Evolutionary conservation across 2,888 invertebrate genomes (phyloP).

Genomic region (Byasa hedistus): DNA sequence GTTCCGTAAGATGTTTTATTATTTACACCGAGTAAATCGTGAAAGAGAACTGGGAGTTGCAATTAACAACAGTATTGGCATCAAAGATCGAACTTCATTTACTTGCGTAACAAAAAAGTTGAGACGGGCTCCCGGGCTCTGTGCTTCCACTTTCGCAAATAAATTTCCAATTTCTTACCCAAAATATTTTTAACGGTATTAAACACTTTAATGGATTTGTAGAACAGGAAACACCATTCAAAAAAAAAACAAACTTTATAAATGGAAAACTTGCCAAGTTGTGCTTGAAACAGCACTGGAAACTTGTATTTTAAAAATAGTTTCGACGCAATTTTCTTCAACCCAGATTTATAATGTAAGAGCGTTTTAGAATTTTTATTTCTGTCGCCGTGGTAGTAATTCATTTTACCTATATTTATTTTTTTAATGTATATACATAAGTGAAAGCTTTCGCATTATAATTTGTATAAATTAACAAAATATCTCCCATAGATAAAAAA

Average conservation of each 20-base stretch:
- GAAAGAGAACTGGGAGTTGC: background rate
- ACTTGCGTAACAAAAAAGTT: slow-evolving; percentile 1
- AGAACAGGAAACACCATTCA: slow-evolving; percentile 13
- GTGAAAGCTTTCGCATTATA: background rate
- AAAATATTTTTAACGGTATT: slow-evolving; percentile 1
- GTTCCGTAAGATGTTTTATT: background rate
- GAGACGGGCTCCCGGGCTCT: background rate
- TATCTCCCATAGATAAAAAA: background rate
- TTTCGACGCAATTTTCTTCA: slow-evolving; percentile 29
- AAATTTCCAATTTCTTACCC: background rate
- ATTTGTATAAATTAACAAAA: background rate
- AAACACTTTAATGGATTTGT: slow-evolving; percentile 4
- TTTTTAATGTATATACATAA: background rate
- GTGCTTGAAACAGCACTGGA: slow-evolving; percentile 25
- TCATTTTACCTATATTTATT: background rate
- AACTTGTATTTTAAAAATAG: slow-evolving; percentile 30
- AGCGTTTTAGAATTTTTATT: slow-evolving; percentile 25
- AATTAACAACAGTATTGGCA: slow-evolving; percentile 1
- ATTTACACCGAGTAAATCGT: background rate
- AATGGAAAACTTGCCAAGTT: slow-evolving; percentile 25
- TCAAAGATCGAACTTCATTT: background rate
- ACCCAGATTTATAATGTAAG: slow-evolving; percentile 29
- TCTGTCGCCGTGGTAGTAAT: slow-evolving; percentile 13
- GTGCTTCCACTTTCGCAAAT: background rate
- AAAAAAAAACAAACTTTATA: slow-evolving; percentile 19